Base-by-base conservation (phyloP, 1,140 invertebrate species). In the Zaprionus taronus region DNA sequence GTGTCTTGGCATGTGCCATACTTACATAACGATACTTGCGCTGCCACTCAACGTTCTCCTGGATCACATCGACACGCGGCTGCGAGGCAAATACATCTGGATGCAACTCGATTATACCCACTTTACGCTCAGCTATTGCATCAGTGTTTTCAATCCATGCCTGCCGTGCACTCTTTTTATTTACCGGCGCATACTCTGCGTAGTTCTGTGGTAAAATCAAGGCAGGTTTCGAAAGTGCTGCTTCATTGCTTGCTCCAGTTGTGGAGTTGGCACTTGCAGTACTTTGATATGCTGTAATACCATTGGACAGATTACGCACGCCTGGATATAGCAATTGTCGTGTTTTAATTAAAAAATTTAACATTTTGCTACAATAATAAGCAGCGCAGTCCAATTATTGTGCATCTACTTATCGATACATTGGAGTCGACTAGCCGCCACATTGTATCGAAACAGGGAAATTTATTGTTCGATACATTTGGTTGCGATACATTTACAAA, bases 61-160 rank as follows among this genome's bases (percentile, higher is more conserved):
- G 96, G 22, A 99, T 96, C 9, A 99, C 93, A 93, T 99, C 98
- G 44, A 99, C 95, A 56, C 98, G 94, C 2, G 98, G 98, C 91
- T 95, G 95, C 0, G 94, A 93, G 4, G 95, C 97, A 94, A 98
- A 99, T 5, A 99, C 94, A 66, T 96, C 95, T 0, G 98, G 98
- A 94, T 99, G 98, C 17, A 99, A 93, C 85, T 97, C 95, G 11
- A 99, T 93, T 0, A 99, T 92, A 0, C 97, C 97, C 2, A 98
- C 84, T 92, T 98, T 98, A 76, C 96, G 94, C 82, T 97, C 96
- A 76, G 96, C 94, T 11, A 96, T 91, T 0, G 96, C 96, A 87
- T 97, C 95, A 17, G 99, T 93, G 93, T 97, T 98, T 93, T 99
- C 98, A 12, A 99, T 94, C 98, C 98, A 99, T 24, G 96, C 97